These are phyloP conservation scores for Toxostoma redivivum DNA, from an alignment of 2,113 vertebrate genomes.

Conservation along the genomic window DNA sequence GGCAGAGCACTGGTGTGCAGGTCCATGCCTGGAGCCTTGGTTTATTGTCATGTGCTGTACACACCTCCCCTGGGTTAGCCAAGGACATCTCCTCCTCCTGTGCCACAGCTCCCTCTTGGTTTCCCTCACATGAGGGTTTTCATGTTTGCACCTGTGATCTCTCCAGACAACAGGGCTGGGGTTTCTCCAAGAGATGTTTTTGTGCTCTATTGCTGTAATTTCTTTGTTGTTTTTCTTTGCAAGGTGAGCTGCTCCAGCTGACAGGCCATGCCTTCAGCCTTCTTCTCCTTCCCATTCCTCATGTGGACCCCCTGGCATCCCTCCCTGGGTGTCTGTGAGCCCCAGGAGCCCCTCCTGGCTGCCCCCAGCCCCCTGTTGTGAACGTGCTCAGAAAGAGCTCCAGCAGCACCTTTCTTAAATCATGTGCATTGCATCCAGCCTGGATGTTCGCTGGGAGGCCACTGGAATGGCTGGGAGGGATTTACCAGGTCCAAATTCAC, in stretches of 20 bases:
- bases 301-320: neutral
- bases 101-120: conserved; percentile 38
- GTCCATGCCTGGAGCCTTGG: fast-evolving
- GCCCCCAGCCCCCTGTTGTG: neutral
- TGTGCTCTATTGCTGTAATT: neutral
- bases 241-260: conserved; percentile 3
- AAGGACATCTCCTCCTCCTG: conserved; percentile 36
- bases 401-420: conserved; percentile 62
- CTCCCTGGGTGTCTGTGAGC: neutral
- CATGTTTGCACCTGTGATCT: conserved; percentile 17
- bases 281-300: neutral
- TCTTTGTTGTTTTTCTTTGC: neutral
- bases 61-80: neutral
- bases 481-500: conserved; percentile 76
- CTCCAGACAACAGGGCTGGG: conserved; percentile 6
- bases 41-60: neutral
- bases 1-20: neutral
- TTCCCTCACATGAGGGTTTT: neutral
- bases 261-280: neutral
- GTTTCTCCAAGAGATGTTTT: neutral
- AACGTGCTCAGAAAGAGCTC: conserved; percentile 3
- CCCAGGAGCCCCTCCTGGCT: neutral
- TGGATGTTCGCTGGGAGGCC: conserved; percentile 50
- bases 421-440: conserved; percentile 40
- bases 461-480: conserved; percentile 64